Percentiles rank a stretch among this genome's conserved stretches.
These are phyloP conservation scores for Caenorhabditis sp. DNA, from an alignment of 2,888 invertebrate species.

Conservation along the genomic window DNA sequence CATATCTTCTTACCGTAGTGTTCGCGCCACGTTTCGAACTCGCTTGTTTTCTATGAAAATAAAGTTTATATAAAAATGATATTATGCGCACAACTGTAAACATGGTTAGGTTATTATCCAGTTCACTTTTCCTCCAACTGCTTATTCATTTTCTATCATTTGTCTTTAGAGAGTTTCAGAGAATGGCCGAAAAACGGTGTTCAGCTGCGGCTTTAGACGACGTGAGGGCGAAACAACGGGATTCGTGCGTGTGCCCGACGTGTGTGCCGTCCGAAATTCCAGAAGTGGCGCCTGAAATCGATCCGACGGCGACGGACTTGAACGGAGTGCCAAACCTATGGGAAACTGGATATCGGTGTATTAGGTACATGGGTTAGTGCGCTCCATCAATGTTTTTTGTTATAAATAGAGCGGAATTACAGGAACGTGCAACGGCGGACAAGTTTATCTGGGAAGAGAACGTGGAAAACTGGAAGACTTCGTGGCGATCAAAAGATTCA, in stretches of 20 bases:
- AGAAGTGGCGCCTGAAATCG: neutral
- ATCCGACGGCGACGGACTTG: neutral
- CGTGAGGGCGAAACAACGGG: too few species aligned
- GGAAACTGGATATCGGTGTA: slow-evolving; percentile 29
- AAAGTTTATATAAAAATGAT: neutral
- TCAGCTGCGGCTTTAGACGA: too few species aligned
- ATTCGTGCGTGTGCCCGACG: too few species aligned
- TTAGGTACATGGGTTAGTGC: slow-evolving; percentile 42
- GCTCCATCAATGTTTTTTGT: neutral
- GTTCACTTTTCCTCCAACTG: neutral
- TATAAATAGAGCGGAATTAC: slow-evolving; percentile 6
- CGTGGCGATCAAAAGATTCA: slow-evolving; percentile 51
- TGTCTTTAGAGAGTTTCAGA: neutral
- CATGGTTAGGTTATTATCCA: neutral
- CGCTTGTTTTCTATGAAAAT: slow-evolving; percentile 45
- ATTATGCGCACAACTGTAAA: neutral
- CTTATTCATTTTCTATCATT: neutral
- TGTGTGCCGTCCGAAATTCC: too few species aligned
- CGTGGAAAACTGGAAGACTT: slow-evolving; percentile 2
- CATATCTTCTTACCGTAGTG: slow-evolving; percentile 24
- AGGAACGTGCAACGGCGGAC: slow-evolving; percentile 36
- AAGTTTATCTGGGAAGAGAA: slow-evolving; percentile 38
- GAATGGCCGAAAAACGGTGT: too few species aligned
- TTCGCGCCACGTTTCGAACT: neutral
- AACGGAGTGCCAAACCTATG: slow-evolving; percentile 36